A percentile compares a stretch with the other conserved stretches of the same genome.
These are phyloP conservation scores for Narcine bancroftii DNA, from an alignment of 2,113 vertebrate species.

Conservation along the genomic window DNA sequence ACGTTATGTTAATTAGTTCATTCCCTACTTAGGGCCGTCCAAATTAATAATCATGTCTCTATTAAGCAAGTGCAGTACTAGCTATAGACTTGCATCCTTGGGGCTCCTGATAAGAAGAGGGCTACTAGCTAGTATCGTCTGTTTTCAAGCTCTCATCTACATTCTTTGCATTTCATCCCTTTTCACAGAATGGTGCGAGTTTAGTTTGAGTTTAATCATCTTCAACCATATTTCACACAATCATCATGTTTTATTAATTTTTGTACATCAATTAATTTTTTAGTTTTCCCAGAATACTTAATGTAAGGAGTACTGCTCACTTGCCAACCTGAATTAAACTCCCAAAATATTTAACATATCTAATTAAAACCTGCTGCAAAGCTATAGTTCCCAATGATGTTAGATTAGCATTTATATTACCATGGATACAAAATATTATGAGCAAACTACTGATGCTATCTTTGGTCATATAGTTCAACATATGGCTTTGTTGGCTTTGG, in stretches of 20 bases:
- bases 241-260: conserved; percentile 31
- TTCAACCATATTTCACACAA: no score
- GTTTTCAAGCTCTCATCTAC: no score
- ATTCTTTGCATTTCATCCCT: no score
- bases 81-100: no score
- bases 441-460: background rate
- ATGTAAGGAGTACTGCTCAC: background rate
- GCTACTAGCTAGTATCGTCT: no score
- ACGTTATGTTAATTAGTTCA: no score
- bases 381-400: background rate
- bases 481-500: background rate
- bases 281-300: conserved; percentile 19
- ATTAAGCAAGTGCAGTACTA: no score
- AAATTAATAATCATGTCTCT: no score
- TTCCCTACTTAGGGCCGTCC: no score
- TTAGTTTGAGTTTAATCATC: no score
- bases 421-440: background rate
- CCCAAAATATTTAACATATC: conserved; percentile 18
- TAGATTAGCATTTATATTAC: background rate
- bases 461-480: background rate
- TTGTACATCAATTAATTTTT: background rate
- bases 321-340: conserved; percentile 7
- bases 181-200: no score
- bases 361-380: conserved; percentile 14
- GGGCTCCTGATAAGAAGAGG: no score